phyloP scores from a whole-genome alignment of 2,888 invertebrate genomes.

The Lissocephala sabroskyi region DNA sequence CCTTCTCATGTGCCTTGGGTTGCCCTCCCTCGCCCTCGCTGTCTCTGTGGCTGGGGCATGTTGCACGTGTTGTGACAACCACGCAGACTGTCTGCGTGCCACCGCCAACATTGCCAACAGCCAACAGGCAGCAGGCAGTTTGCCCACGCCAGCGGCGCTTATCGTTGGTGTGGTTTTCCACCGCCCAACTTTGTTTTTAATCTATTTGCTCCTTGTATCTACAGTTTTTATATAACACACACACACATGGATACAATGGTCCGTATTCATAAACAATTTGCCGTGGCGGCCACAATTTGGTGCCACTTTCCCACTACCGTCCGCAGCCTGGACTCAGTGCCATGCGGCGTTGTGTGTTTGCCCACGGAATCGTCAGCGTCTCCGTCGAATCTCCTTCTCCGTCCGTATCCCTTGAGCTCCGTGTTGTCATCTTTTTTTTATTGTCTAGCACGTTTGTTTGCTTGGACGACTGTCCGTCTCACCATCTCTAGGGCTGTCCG shows the following conservation, averaged over 20 bases:
- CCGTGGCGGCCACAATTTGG: conserved; percentile 21
- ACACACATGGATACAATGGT: conserved; percentile 32
- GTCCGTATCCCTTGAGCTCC: no score
- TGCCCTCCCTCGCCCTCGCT: no score
- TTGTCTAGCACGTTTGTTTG: conserved; percentile 41
- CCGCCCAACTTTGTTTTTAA: not conserved
- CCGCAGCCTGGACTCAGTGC: not conserved
- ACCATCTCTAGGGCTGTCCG: not conserved
- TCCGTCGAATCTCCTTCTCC: conserved; percentile 49
- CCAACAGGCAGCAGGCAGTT: no score
- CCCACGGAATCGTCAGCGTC: not conserved
- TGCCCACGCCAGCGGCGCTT: not conserved
- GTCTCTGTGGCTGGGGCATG: not conserved
- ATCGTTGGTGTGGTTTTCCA: not conserved
- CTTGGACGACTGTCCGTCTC: not conserved
- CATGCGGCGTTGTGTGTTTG: no score
- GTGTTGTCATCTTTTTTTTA: conserved; percentile 48
- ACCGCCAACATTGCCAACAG: no score
- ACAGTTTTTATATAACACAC: no score
- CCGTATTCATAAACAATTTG: conserved; percentile 53
- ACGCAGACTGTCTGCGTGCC: not conserved
- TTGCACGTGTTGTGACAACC: conserved; percentile 41
- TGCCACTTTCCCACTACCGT: conserved; percentile 40
- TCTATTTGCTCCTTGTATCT: not conserved
- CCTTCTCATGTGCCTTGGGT: no score